phyloP scores from a whole-genome alignment of 2,888 invertebrate genomes.

The Pyrocoelia pectoralis region DNA sequence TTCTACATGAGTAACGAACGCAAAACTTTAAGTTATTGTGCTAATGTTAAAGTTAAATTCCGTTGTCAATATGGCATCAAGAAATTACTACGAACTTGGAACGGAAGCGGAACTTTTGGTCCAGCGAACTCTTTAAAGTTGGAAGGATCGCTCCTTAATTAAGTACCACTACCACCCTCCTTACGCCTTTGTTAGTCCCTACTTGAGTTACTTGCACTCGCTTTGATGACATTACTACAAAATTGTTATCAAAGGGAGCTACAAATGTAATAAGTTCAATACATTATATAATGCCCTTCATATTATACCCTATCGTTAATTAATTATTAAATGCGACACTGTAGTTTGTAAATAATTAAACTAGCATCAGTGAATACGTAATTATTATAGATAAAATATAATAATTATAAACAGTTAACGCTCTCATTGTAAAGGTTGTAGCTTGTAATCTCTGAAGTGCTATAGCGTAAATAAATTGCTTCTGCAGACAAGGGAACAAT shows the following conservation, averaged over 20 bases:
- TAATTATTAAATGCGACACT: too few species aligned
- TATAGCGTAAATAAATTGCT: slow-evolving; percentile 11
- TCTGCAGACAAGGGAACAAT: slow-evolving; percentile 20
- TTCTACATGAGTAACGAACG: background rate
- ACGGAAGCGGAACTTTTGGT: slow-evolving; percentile 30
- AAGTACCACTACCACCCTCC: slow-evolving; percentile 29
- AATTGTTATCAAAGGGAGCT: slow-evolving; percentile 25
- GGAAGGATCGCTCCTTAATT: slow-evolving; percentile 28
- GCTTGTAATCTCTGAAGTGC: background rate
- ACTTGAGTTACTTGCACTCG: slow-evolving; percentile 17
- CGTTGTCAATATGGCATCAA: slow-evolving; percentile 27
- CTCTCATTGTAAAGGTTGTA: slow-evolving; percentile 5
- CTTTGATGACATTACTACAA: slow-evolving; percentile 28
- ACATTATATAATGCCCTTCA: background rate
- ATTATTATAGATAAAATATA: background rate
- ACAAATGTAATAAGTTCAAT: slow-evolving; percentile 20
- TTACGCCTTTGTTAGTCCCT: slow-evolving; percentile 26
- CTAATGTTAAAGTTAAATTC: background rate
- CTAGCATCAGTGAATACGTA: background rate
- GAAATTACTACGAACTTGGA: slow-evolving; percentile 20
- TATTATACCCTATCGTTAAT: slow-evolving; percentile 1
- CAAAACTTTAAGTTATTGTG: background rate
- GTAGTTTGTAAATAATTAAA: too few species aligned
- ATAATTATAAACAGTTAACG: background rate
- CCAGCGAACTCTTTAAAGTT: slow-evolving; percentile 27